Evolutionary conservation across 2,888 invertebrate species (phyloP).

Genomic region (Mellilla xanthometata): DNA sequence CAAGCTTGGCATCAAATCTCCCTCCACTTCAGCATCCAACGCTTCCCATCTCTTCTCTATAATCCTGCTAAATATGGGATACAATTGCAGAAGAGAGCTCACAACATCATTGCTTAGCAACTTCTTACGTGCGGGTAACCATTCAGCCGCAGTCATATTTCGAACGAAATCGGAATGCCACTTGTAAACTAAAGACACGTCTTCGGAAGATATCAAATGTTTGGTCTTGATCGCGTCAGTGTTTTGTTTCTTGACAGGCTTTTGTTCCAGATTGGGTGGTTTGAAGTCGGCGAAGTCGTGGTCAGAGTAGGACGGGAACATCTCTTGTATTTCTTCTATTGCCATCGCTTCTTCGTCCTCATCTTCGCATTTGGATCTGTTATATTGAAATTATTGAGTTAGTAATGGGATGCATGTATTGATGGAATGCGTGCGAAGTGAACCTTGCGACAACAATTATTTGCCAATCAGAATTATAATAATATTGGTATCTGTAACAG

Average conservation of each 20-base stretch:
- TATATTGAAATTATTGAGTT: neutral
- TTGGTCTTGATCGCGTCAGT: slow-evolving; percentile 46
- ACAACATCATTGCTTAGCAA: slow-evolving; percentile 64
- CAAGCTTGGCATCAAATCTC: slow-evolving; percentile 79
- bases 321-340: slow-evolving; percentile 84
- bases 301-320: slow-evolving; percentile 87
- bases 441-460: too few relatives aligned
- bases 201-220: slow-evolving; percentile 72
- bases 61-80: slow-evolving; percentile 81
- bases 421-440: too few relatives aligned
- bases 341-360: slow-evolving; percentile 87
- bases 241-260: slow-evolving; percentile 49
- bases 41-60: slow-evolving; percentile 75
- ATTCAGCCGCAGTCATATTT: slow-evolving; percentile 82
- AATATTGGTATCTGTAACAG: too few relatives aligned
- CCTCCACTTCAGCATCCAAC: slow-evolving; percentile 79
- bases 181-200: slow-evolving; percentile 82
- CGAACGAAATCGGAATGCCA: slow-evolving; percentile 84
- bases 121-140: slow-evolving; percentile 77
- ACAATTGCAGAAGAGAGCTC: slow-evolving; percentile 81
- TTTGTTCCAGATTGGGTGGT: slow-evolving; percentile 73
- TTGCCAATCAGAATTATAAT: too few relatives aligned
- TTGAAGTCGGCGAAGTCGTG: slow-evolving; percentile 88
- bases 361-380: slow-evolving; percentile 84
- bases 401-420: too few relatives aligned